Evolutionary conservation across 2,797 vertebrate genomes (phyloP), one percentile per base, ranked within the genome.

Genomic region (Apodemus agrarius): DNA sequence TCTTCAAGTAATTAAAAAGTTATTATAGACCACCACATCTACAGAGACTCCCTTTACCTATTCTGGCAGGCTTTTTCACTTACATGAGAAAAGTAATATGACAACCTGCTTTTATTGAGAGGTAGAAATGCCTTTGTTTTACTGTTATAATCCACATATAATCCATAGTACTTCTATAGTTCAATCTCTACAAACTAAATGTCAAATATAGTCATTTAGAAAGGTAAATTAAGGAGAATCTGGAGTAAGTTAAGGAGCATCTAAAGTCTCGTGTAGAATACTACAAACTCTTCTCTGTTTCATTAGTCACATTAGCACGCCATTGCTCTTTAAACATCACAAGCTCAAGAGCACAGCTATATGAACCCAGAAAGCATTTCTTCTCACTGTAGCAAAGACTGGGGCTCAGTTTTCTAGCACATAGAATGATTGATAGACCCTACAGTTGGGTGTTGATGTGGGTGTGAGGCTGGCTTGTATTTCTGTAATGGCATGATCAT

Each of bases 321-420:
- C 95, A 90, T 89, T 98, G 96, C 97, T 97, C 98, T 98, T 98
- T 98, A 98, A 98, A 98, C 97, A 98, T 96, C 98, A 98, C 92
- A 95, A 97, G 98, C 98, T 98, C 98, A 98, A 98, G 92, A 98
- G 84, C 84, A 94, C 86, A 97, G 96, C 79, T 98, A 89, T 96
- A 92, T 52, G 6, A 93, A 95, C 52, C 93, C 94, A 96, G 49
- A 83, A 98, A 98, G 97, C 96, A 97, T 93, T 98, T 98, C 94
- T 97, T 88, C 92, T 96, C 93, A 59, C 95, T 90, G 52, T 95
- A 98, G 97, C 97, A 97, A 98, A 93, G 80, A 96, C 80, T 87
- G 97, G 94, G 72, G 21, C 92, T 95, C 97, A 85, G 87, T 97
- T 98, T 98, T 90, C 86, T 91, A 85, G 92, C 93, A 97, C n/a